Evolutionary conservation across 2,797 vertebrate species (phyloP), one percentile per base, ranked within the genome.

Genomic region (Manis pentadactyla): DNA sequence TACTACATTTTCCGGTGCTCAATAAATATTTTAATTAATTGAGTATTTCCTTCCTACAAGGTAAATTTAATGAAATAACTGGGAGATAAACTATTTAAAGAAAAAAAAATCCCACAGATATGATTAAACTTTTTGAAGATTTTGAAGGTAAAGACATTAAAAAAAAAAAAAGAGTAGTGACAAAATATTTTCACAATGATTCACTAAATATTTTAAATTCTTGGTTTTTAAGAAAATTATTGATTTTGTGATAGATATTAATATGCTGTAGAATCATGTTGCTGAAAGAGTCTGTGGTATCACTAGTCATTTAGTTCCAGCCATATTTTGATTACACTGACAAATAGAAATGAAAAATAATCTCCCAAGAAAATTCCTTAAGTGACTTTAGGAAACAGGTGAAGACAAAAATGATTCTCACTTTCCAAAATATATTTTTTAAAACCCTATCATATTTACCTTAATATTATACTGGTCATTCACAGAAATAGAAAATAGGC

Each of bases 1-100:
- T n/a, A 31, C 21, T 46, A 29, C 2, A 75, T 61, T 87, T 46
- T 86, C 27, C 68, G 13, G 39, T 87, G 29, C 17, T 87, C 46
- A 75, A 19, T 97, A 88, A 75, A 53, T 63, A 78, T 18, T 12
- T 86, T 88, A 94, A 77, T 69, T 7, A 68, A n/a, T n/a, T n/a
- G n/a, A 74, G 15, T 31, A 90, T 90, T 46, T 64, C 21, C 10
- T 87, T 87, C 2, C 0, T 66, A 14, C 12, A 75, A 8, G 6
- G 27, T 14, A 95, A 59, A 25, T 2, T 10, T 64, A 85, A 59
- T 59, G 25, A 3, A 86, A 90, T 39, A 66, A 59, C 4, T 64
- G 12, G 18, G 31, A 86, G 42, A 49, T 61, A 66, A 49, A 17
- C 17, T 39, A 4, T 64, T 46, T 57, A 51, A 31, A 59, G 39